These are phyloP conservation scores for Myripristis murdjan DNA, from an alignment of 2,797 vertebrate genomes.

Conservation along the genomic window DNA sequence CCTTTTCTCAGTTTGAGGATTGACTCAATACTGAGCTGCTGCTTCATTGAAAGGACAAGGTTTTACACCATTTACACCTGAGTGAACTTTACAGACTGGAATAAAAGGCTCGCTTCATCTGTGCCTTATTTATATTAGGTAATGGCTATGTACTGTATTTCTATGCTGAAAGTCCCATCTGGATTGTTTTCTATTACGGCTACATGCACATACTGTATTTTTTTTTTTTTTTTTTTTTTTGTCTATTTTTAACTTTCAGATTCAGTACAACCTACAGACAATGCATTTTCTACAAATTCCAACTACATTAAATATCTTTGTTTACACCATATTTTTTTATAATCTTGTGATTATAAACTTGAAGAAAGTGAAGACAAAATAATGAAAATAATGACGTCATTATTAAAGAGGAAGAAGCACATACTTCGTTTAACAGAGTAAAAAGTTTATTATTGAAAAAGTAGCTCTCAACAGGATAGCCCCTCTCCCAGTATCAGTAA, in stretches of 20 bases:
- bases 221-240: too few species aligned
- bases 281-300: too few species aligned
- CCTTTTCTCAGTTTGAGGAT: not conserved
- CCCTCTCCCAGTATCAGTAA: conserved; percentile 54
- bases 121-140: not conserved
- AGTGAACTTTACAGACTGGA: not conserved
- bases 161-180: not conserved
- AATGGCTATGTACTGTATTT: not conserved
- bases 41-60: not conserved
- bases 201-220: too few species aligned
- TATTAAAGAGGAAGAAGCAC: conserved; percentile 5
- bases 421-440: conserved; percentile 42
- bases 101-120: not conserved
- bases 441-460: conserved; percentile 72
- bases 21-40: not conserved
- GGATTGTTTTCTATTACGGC: not conserved
- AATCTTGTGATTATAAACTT: too few species aligned
- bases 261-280: too few species aligned
- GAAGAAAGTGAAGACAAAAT: not conserved
- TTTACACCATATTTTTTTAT: too few species aligned
- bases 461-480: conserved; percentile 32
- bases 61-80: not conserved
- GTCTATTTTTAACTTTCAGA: too few species aligned
- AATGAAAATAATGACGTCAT: not conserved
- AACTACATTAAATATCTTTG: too few species aligned